phyloP scores from a whole-genome alignment of 2,797 vertebrate species.

The Sebastes hopkinsi region DNA sequence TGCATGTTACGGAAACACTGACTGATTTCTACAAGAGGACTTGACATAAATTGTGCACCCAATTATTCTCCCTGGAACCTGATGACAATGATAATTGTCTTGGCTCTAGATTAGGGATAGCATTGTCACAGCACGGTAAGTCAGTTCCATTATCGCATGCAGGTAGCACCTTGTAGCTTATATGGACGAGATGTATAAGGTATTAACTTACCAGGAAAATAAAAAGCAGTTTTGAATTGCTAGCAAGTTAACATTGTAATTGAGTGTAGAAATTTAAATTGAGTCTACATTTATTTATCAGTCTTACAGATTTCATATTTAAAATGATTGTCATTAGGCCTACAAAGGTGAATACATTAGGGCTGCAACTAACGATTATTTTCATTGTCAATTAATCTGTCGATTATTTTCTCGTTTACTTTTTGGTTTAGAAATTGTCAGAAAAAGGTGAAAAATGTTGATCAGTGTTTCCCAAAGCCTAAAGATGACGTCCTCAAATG shows the following conservation, averaged over 20 bases:
- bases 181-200: background rate
- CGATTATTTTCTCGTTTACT: no score
- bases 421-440: no score
- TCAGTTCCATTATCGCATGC: background rate
- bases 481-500: no score
- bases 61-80: conserved; percentile 9
- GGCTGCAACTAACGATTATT: no score
- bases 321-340: background rate
- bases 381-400: no score
- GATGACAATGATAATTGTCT: conserved; percentile 1
- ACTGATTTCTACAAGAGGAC: conserved; percentile 9
- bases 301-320: background rate
- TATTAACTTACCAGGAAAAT: background rate
- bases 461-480: no score
- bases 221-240: background rate
- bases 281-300: background rate
- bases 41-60: background rate
- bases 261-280: background rate
- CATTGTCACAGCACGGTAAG: background rate
- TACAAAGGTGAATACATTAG: background rate
- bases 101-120: background rate
- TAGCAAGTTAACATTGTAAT: background rate
- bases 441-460: no score
- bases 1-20: background rate
- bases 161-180: background rate